Conservation (phyloP, 2,888 invertebrate species). For the Pyrrhosoma nymphula region DNA sequence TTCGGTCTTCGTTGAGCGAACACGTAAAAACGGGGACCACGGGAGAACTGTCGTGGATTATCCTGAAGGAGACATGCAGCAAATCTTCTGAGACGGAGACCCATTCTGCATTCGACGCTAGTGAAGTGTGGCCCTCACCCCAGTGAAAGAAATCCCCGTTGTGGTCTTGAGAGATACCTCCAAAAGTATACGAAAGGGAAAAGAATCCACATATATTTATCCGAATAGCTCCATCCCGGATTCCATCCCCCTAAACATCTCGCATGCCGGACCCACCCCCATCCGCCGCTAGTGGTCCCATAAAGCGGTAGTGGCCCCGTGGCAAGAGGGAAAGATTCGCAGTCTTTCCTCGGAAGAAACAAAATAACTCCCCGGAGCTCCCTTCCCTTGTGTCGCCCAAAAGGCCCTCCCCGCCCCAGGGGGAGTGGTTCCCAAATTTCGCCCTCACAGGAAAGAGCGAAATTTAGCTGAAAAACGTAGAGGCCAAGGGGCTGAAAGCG, state of each 20-base stretch:
- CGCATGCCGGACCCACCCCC: slow-evolving; percentile 52
- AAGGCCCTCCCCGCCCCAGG: slow-evolving; percentile 74
- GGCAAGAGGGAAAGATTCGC: not conserved
- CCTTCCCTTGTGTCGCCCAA: slow-evolving; percentile 72
- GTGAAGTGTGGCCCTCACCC: slow-evolving; percentile 50
- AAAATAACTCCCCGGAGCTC: not conserved
- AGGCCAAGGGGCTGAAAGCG: slow-evolving; percentile 61
- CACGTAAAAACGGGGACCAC: slow-evolving; percentile 7
- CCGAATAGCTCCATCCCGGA: not conserved
- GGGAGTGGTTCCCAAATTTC: slow-evolving; percentile 72
- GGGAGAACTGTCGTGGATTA: slow-evolving; percentile 36
- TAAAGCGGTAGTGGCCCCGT: slow-evolving; percentile 56
- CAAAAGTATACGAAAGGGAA: not conserved
- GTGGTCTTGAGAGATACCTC: not conserved
- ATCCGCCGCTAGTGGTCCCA: not conserved
- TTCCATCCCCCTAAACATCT: not conserved
- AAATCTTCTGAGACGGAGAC: slow-evolving; percentile 18
- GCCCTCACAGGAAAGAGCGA: slow-evolving; percentile 72
- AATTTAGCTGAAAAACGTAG: slow-evolving; percentile 70
- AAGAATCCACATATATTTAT: not conserved
- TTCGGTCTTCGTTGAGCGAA: not conserved
- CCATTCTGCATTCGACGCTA: not conserved
- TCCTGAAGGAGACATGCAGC: slow-evolving; percentile 44
- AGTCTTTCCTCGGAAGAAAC: slow-evolving; percentile 35
- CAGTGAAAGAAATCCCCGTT: not conserved